These are phyloP conservation scores for Hydrotaea cyrtoneurina DNA, from an alignment of 2,888 invertebrate genomes.

Conservation along the genomic window DNA sequence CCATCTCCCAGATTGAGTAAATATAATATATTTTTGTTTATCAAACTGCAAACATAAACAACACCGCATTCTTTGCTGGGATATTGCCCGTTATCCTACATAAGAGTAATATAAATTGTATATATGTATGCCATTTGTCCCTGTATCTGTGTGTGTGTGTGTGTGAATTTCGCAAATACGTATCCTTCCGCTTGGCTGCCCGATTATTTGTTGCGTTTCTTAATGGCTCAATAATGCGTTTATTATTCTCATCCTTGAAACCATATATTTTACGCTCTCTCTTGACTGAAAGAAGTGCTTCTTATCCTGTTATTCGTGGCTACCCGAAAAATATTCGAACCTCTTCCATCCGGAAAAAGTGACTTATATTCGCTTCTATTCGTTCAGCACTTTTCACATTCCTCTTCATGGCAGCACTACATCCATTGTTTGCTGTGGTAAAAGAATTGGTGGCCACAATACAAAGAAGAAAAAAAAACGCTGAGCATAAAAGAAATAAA, in stretches of 20 bases:
- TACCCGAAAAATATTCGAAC: slow-evolving; percentile 46
- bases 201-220: slow-evolving; percentile 66
- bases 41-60: no score
- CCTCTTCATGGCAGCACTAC: neutral
- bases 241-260: slow-evolving; percentile 62
- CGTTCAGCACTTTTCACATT: neutral
- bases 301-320: neutral
- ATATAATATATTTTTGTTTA: no score
- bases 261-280: slow-evolving; percentile 57
- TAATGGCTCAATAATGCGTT: slow-evolving; percentile 67
- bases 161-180: slow-evolving; percentile 5
- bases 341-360: slow-evolving; percentile 27
- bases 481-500: slow-evolving; percentile 27
- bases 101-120: neutral
- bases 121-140: neutral
- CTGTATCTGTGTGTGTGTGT: neutral
- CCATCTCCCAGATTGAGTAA: no score
- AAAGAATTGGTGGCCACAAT: neutral
- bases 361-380: slow-evolving; percentile 36
- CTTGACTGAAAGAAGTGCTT: neutral
- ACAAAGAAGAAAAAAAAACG: no score
- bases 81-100: neutral
- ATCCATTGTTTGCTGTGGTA: neutral
- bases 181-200: slow-evolving; percentile 42
- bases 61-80: neutral